Conservation (phyloP, 2,888 invertebrate genomes). For the Priocnemis perturbator region DNA sequence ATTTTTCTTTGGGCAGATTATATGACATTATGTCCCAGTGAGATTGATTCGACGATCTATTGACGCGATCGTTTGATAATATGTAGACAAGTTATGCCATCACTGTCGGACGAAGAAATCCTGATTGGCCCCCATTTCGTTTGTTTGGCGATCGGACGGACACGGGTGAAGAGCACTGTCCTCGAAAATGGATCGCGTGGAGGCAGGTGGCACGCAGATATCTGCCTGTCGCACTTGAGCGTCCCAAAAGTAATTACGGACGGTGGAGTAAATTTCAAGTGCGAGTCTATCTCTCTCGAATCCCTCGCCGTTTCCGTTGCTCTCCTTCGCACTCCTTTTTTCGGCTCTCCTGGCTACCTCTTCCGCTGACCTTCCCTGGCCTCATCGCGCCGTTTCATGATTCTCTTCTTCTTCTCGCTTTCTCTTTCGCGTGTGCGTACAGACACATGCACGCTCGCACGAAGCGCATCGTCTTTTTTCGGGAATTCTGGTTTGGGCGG, state of each 20-base stretch:
- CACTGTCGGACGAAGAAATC: too few species aligned
- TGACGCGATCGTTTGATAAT: constrained; percentile 7
- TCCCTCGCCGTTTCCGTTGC: background rate
- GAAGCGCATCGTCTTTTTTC: constrained; percentile 38
- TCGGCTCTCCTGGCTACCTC: background rate
- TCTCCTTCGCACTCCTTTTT: background rate
- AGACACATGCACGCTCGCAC: background rate
- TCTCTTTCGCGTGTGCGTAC: background rate
- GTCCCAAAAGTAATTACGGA: constrained; percentile 47
- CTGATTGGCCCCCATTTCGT: too few species aligned
- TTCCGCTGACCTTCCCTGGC: background rate
- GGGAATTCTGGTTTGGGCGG: constrained; percentile 63
- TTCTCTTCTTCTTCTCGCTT: background rate
- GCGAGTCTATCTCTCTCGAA: constrained; percentile 30
- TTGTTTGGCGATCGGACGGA: too few species aligned
- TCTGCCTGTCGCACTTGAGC: constrained; percentile 43
- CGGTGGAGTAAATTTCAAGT: constrained; percentile 44
- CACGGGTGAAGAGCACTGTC: constrained; percentile 14
- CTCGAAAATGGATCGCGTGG: constrained; percentile 46
- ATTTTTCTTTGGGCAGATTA: too few species aligned
- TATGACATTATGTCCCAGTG: too few species aligned
- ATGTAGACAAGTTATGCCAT: background rate
- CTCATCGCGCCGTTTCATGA: constrained; percentile 8
- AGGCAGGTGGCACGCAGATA: constrained; percentile 38
- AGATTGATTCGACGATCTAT: too few species aligned